These are phyloP conservation scores for Forbesichthys papilliferus DNA, from an alignment of 2,113 vertebrate genomes.

Conservation along the genomic window DNA sequence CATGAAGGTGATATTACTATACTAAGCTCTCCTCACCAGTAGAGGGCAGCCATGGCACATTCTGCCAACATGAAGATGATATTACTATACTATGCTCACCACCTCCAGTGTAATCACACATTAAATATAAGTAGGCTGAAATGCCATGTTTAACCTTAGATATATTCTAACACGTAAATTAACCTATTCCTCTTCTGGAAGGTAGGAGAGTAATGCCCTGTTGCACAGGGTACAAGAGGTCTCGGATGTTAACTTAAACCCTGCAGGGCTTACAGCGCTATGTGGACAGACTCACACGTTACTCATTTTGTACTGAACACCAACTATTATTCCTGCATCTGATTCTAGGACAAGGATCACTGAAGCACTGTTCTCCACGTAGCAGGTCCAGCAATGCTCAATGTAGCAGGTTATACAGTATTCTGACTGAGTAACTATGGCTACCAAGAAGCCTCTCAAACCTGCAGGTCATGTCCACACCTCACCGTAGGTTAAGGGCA, in stretches of 20 bases:
- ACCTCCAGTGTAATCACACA: slow-evolving; percentile 37
- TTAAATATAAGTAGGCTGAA: slow-evolving; percentile 47
- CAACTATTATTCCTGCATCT: too few relatives aligned
- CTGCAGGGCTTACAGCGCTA: background rate
- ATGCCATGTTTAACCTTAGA: slow-evolving; percentile 29
- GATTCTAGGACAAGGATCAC: too few relatives aligned
- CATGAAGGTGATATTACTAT: too few relatives aligned
- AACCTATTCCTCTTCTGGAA: background rate
- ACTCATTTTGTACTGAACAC: too few relatives aligned
- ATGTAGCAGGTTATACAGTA: too few relatives aligned
- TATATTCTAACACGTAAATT: slow-evolving; percentile 23
- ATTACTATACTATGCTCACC: slow-evolving; percentile 9
- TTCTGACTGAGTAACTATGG: too few relatives aligned
- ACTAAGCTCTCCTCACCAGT: slow-evolving; percentile 21
- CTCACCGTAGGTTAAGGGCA: too few relatives aligned
- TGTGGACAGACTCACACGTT: too few relatives aligned
- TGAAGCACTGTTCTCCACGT: too few relatives aligned
- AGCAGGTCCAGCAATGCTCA: too few relatives aligned
- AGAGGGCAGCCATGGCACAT: slow-evolving; percentile 53
- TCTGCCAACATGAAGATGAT: background rate
- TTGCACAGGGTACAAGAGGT: slow-evolving; percentile 8
- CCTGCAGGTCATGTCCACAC: too few relatives aligned
- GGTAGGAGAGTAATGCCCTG: background rate
- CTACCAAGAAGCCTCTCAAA: too few relatives aligned
- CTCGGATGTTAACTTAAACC: background rate